A percentile compares a stretch with the other conserved stretches of the same genome.
phyloP scores from a whole-genome alignment of 2,797 vertebrate species.

The Pogoniulus pusillus region DNA sequence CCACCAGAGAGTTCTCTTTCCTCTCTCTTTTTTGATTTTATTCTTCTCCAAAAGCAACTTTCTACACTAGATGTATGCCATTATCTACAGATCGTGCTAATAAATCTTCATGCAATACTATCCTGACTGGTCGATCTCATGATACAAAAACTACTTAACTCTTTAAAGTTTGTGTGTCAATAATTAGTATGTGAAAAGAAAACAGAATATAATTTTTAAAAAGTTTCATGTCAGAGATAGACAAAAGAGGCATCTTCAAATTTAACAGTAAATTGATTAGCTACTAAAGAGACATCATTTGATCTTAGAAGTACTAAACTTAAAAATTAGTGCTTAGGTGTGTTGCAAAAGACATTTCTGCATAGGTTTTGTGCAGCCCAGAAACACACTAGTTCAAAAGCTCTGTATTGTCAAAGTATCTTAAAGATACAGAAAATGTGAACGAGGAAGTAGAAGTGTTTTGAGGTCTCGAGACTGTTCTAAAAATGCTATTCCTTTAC shows the following conservation, averaged over 20 bases:
- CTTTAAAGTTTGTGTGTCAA: neutral
- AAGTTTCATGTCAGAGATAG: neutral
- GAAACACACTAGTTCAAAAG: neutral
- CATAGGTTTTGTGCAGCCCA: neutral
- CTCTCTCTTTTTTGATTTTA: neutral
- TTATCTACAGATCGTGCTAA: neutral
- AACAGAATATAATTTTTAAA: neutral
- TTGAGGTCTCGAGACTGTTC: neutral
- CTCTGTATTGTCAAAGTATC: neutral
- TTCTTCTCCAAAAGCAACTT: neutral
- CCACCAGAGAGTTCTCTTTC: neutral
- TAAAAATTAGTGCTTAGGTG: neutral
- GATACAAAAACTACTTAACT: neutral
- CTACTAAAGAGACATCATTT: neutral
- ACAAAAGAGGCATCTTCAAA: neutral
- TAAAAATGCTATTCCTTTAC: neutral
- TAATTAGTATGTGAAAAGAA: neutral
- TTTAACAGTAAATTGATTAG: neutral
- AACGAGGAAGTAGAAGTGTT: neutral
- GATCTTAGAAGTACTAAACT: neutral
- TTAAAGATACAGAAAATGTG: neutral
- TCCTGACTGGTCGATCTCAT: neutral
- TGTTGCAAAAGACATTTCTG: neutral
- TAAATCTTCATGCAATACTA: neutral
- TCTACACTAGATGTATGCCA: neutral